A percentile compares a stretch with the other conserved stretches of the same genome.
Evolutionary conservation across 1,140 invertebrate species (phyloP).

Genomic region (Drosophila kohkoa): DNA sequence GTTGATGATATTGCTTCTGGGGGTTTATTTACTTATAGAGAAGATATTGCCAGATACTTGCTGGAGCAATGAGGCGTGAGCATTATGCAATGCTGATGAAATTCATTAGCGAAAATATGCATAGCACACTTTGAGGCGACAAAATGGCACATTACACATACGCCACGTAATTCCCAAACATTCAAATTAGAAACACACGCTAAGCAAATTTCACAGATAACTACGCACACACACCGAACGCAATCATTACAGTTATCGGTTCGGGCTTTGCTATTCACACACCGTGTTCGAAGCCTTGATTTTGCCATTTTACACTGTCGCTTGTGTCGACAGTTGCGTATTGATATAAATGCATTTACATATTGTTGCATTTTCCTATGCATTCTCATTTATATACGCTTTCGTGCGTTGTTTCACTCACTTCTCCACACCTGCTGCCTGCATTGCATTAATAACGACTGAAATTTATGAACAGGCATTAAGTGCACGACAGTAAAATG

Average conservation of each 20-base stretch:
- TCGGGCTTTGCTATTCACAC: conserved; percentile 18
- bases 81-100: background rate
- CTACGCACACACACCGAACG: conserved; percentile 5
- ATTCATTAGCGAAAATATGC: conserved; percentile 41
- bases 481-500: conserved; percentile 46
- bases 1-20: conserved; percentile 22
- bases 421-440: conserved; percentile 2
- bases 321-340: background rate
- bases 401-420: background rate
- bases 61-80: conserved; percentile 5
- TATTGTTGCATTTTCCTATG: conserved; percentile 53
- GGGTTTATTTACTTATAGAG: background rate
- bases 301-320: conserved; percentile 5
- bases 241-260: conserved; percentile 18
- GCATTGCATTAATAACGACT: conserved; percentile 43
- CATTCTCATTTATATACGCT: conserved; percentile 17
- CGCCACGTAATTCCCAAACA: conserved; percentile 56
- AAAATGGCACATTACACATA: conserved; percentile 33
- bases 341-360: conserved; percentile 64
- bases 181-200: conserved; percentile 39
- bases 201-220: conserved; percentile 32
- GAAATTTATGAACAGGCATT: conserved; percentile 47
- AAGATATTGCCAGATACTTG: background rate
- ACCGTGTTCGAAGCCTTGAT: background rate
- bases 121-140: conserved; percentile 25